A percentile compares a stretch with the other conserved stretches of the same genome.
Conservation (phyloP, 2,113 vertebrate species). For the Rhipidura dahli region DNA sequence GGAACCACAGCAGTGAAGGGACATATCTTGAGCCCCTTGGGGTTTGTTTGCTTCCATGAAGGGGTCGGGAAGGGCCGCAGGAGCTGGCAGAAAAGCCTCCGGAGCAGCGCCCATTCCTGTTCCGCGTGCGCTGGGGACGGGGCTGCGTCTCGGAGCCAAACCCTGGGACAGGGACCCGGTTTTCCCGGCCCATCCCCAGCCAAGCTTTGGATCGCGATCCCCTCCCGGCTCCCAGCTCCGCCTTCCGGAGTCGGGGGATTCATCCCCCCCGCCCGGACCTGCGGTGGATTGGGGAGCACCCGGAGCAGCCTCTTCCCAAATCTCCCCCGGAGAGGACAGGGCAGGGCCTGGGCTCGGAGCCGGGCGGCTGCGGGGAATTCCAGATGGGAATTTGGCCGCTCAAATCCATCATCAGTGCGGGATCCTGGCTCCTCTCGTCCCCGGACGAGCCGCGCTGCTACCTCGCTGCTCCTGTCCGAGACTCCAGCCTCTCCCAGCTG, state of each 20-base stretch:
- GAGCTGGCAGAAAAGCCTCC: background rate
- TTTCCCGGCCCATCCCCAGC: background rate
- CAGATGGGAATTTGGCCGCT: background rate
- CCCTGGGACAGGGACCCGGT: no score
- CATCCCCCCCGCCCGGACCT: background rate
- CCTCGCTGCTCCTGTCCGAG: background rate
- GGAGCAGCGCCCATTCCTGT: background rate
- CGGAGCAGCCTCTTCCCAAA: background rate
- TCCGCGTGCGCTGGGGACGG: background rate
- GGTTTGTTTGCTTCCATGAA: background rate
- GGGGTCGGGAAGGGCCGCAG: background rate
- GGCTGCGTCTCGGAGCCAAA: background rate
- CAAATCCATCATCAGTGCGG: background rate
- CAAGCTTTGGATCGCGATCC: no score
- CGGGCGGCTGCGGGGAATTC: background rate
- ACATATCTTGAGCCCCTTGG: background rate
- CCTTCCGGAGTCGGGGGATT: fast-evolving
- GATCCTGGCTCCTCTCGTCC: background rate
- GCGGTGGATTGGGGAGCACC: background rate
- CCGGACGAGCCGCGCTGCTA: no score
- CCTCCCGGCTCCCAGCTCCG: background rate
- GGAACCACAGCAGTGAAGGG: background rate
- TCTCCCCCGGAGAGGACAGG: background rate
- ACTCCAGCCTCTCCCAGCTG: background rate
- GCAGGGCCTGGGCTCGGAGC: background rate